Percentiles rank a stretch among this genome's conserved stretches.
phyloP scores from a whole-genome alignment of 2,888 invertebrate species.

The Hirudinaria manillensis region DNA sequence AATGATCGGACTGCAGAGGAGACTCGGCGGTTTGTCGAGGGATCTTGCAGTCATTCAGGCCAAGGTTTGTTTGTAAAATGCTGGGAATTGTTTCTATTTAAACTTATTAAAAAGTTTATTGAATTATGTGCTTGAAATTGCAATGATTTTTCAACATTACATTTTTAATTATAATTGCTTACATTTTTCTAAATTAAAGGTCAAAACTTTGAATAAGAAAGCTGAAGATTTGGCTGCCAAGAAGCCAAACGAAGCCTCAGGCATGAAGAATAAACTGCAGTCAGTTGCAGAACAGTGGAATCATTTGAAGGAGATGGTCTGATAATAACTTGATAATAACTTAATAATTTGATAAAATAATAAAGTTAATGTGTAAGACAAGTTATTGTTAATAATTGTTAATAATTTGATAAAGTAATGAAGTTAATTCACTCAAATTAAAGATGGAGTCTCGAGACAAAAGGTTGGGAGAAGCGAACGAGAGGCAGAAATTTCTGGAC shows the following conservation, averaged over 20 bases:
- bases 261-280: constrained; percentile 66
- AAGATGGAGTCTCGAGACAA: constrained; percentile 93
- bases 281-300: constrained; percentile 93
- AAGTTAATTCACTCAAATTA: constrained; percentile 22
- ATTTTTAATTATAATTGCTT: not conserved
- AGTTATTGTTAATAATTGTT: too few species aligned
- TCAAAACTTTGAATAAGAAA: constrained; percentile 85
- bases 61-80: constrained; percentile 57
- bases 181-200: too few species aligned
- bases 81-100: not conserved
- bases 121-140: too few species aligned
- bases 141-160: not conserved
- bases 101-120: too few species aligned
- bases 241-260: constrained; percentile 70
- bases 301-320: constrained; percentile 83
- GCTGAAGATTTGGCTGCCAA: constrained; percentile 83
- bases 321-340: too few species aligned
- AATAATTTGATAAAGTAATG: too few species aligned
- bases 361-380: too few species aligned
- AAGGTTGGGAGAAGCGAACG: constrained; percentile 95
- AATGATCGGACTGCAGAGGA: constrained; percentile 93
- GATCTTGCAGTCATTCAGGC: constrained; percentile 98
- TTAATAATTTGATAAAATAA: not conserved
- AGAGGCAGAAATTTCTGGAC: constrained; percentile 75
- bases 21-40: constrained; percentile 94